Base-by-base conservation (phyloP, 2,113 vertebrate species). In the Neotoma lepida region DNA sequence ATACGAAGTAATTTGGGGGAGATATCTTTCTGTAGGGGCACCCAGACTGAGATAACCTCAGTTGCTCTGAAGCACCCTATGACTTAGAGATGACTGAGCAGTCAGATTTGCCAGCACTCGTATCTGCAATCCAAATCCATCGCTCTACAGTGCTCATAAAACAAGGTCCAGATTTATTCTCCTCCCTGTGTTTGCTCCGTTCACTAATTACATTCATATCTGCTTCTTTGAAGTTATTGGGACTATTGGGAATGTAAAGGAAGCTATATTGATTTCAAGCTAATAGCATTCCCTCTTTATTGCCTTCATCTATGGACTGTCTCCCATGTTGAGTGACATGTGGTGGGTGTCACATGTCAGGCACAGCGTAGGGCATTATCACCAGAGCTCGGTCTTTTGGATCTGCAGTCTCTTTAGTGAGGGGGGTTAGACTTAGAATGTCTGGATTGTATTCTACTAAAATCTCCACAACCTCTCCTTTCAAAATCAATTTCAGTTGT, bases 151-250 rank as follows among this genome's bases (percentile, higher is more conserved):
- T 6, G 30, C 91, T 95, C 80, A 6, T 71, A 54, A 96, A 96
- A 93, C 94, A 88, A 95, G 44, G 88, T 89, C 94, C 91, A 96
- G 96, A 97, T 93, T 97, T 93, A 88, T 85, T 93, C 94, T 94
- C 90, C 63, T 95, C 96, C 96, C 95, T 70, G 96, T 98, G 97
- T 98, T 98, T 98, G 96, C 98, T 98, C 98, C 97, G 86, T 94
- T 98, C 97, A 98, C 98, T 98, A 98, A 98, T 98, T 98, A 97
- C 98, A 98, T 98, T 98, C 98, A 97, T 98, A 98, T 98, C 98
- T 97, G 97, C 95, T 97, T 89, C 98, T 98, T 98, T 98, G 98
- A 98, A 98, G 98, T 97, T 97, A 98, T 98, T 95, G 97, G 96
- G 97, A 97, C 98, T 98, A 96, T 97, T 97, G 98, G 98, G 98